phyloP scores from a whole-genome alignment of 2,113 vertebrate genomes.

The Etia nguti region DNA sequence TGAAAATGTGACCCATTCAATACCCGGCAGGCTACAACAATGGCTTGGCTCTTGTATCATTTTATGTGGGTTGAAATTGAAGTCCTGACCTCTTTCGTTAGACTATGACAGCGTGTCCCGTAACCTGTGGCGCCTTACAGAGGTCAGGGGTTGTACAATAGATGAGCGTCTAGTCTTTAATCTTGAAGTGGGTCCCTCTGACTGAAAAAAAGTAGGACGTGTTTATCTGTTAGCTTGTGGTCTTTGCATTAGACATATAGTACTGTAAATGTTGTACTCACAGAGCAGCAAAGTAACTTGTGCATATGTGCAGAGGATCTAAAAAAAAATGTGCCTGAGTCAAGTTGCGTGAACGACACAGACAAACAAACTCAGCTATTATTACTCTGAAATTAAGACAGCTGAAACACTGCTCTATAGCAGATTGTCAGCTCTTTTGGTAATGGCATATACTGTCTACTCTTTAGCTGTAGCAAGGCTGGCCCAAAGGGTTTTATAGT shows the following conservation, averaged over 20 bases:
- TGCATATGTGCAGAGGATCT: not conserved
- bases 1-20: conserved; percentile 41
- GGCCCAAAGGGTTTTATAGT: conserved; percentile 29
- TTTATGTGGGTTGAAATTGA: conserved; percentile 62
- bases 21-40: conserved; percentile 24
- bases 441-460: conserved; percentile 34
- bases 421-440: conserved; percentile 41
- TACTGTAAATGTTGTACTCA: not conserved
- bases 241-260: not conserved
- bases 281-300: not conserved
- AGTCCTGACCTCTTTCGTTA: conserved; percentile 49
- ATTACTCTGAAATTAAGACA: conserved; percentile 26
- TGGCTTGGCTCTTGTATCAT: conserved; percentile 23
- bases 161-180: not conserved
- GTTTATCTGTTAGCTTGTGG: not conserved
- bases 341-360: not conserved
- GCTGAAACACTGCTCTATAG: conserved; percentile 5
- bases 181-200: not conserved
- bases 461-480: conserved; percentile 1
- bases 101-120: not conserved
- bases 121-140: conserved; percentile 1
- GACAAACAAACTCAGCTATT: not conserved
- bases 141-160: conserved; percentile 17
- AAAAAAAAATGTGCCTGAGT: not conserved
- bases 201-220: not conserved